Percentiles rank a stretch among this genome's conserved stretches.
Conservation (phyloP, 1,140 invertebrate species). For the Venturia canescens region DNA sequence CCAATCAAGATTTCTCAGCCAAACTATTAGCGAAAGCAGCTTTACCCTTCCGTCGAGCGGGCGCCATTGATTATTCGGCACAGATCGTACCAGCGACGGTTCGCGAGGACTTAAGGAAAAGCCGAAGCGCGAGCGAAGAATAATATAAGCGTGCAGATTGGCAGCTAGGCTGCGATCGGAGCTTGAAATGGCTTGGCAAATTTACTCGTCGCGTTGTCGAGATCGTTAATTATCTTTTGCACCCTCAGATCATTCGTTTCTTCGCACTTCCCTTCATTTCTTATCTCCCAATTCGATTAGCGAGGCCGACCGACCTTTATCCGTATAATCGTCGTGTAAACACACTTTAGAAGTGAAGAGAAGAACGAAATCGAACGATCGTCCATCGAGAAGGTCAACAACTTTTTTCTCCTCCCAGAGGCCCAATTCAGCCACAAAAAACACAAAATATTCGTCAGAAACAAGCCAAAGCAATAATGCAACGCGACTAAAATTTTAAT, state of each 20-base stretch:
- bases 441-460: too few relatives aligned
- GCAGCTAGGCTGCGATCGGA: conserved; percentile 51
- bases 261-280: not conserved
- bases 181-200: conserved; percentile 75
- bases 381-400: too few relatives aligned
- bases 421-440: too few relatives aligned
- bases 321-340: conserved; percentile 42
- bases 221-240: conserved; percentile 68
- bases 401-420: too few relatives aligned
- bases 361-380: not conserved
- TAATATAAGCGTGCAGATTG: not conserved
- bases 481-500: too few relatives aligned
- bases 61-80: conserved; percentile 27
- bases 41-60: conserved; percentile 31
- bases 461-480: too few relatives aligned
- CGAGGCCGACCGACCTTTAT: conserved; percentile 37
- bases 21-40: conserved; percentile 66
- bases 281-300: not conserved
- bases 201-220: conserved; percentile 67
- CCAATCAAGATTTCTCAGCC: conserved; percentile 63
- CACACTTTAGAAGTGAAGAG: not conserved
- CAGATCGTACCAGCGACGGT: not conserved
- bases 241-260: not conserved
- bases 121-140: conserved; percentile 53
- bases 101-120: conserved; percentile 59